Evolutionary conservation across 2,113 vertebrate species (phyloP).

Genomic region (Myotis davidii): DNA sequence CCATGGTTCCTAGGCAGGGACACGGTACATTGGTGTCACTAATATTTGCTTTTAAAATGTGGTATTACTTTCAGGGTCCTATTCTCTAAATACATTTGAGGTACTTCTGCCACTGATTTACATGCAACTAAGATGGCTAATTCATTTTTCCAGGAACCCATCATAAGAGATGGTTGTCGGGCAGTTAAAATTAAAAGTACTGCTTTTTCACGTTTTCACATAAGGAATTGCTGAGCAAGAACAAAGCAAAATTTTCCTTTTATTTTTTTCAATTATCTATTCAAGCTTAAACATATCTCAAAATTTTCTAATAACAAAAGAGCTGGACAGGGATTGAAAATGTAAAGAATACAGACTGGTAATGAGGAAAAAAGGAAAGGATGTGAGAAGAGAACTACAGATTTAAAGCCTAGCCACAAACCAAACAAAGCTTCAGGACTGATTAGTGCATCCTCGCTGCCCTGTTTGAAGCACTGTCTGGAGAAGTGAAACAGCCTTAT

Average conservation of each 20-base stretch:
- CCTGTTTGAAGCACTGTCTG: not conserved
- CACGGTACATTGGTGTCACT: not conserved
- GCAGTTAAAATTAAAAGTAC: constrained; percentile 20
- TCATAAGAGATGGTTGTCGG: not conserved
- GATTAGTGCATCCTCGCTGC: not conserved
- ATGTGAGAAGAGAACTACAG: not conserved
- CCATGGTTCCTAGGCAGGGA: not conserved
- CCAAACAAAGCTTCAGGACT: not conserved
- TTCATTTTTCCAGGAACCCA: not conserved
- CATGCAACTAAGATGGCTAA: not conserved
- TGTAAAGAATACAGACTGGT: not conserved
- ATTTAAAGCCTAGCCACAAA: not conserved
- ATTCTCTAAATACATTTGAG: not conserved
- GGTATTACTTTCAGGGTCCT: not conserved
- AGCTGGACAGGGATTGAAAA: not conserved
- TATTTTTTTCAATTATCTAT: not conserved
- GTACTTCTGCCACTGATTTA: constrained; percentile 2
- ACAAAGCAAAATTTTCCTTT: not conserved
- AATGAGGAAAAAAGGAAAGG: not conserved
- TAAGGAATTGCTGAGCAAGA: not conserved
- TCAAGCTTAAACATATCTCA: not conserved
- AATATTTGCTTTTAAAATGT: constrained; percentile 10
- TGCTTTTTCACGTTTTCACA: not conserved
- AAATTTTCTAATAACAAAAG: not conserved
- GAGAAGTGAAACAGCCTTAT: not conserved